Evolutionary conservation across 2,888 invertebrate genomes (phyloP).

Genomic region (Nemurella pictetii): DNA sequence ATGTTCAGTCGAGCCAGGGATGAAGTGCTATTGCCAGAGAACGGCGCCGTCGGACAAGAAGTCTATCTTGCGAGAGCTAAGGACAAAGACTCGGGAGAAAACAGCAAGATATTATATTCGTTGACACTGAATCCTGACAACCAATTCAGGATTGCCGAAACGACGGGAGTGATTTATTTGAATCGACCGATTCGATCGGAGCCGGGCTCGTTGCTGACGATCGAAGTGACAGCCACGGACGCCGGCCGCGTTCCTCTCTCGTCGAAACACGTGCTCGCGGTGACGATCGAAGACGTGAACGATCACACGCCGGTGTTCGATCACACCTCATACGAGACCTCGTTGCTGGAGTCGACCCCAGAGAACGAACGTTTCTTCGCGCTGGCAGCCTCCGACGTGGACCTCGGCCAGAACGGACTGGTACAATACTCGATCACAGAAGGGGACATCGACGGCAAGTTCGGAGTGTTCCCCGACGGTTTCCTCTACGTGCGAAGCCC

Average conservation of each 20-base stretch:
- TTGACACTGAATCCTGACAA: conserved; percentile 78
- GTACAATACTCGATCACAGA: conserved; percentile 82
- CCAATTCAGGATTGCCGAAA: conserved; percentile 81
- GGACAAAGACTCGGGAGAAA: conserved; percentile 87
- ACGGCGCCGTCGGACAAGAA: conserved; percentile 92
- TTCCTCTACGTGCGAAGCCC: conserved; percentile 83
- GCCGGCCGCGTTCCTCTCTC: conserved; percentile 75
- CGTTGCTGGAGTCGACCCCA: conserved; percentile 83
- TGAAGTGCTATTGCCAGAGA: conserved; percentile 79
- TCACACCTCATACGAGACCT: conserved; percentile 89
- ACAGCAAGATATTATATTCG: conserved; percentile 81
- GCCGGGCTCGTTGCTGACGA: conserved; percentile 68
- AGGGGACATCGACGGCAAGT: conserved; percentile 83
- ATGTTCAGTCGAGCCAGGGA: conserved; percentile 77
- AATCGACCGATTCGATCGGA: conserved; percentile 76
- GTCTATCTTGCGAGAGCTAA: conserved; percentile 84
- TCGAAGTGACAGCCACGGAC: conserved; percentile 86
- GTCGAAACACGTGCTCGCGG: conserved; percentile 72
- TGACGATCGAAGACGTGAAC: conserved; percentile 85
- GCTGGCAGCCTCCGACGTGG: conserved; percentile 85
- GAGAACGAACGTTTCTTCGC: conserved; percentile 91
- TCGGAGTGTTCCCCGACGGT: conserved; percentile 95
- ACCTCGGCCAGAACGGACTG: conserved; percentile 78
- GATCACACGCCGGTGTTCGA: conserved; percentile 95
- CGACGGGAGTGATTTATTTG: conserved; percentile 87